These are phyloP conservation scores for Rhipidura dahli DNA, from an alignment of 2,113 vertebrate genomes.

Conservation along the genomic window DNA sequence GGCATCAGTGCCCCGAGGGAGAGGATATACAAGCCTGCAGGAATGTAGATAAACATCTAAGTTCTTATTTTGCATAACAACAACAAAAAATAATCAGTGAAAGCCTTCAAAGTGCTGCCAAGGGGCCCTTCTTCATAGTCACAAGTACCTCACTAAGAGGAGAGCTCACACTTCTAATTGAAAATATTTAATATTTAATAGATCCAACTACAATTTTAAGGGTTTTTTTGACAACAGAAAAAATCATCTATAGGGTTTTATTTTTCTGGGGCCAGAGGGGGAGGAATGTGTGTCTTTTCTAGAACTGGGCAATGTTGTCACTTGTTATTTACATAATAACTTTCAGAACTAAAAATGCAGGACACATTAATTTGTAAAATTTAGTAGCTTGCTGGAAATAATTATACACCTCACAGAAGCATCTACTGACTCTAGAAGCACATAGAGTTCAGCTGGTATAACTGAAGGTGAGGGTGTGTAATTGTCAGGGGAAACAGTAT, in stretches of 20 bases:
- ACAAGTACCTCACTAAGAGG: background rate
- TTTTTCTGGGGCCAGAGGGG: background rate
- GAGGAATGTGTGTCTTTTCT: background rate
- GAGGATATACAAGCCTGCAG: constrained; percentile 32
- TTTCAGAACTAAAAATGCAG: background rate
- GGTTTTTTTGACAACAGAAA: background rate
- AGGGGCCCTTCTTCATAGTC: background rate
- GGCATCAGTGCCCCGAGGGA: background rate
- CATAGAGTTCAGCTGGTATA: background rate
- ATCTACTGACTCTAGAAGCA: background rate
- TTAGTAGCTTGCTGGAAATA: background rate
- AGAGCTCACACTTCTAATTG: background rate
- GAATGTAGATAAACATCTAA: constrained; percentile 39
- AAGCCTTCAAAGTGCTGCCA: background rate
- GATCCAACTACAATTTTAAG: background rate
- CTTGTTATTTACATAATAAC: background rate
- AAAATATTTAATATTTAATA: background rate
- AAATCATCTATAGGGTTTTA: background rate
- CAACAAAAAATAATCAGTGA: background rate
- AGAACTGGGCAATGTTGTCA: background rate
- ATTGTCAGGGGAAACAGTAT: background rate
- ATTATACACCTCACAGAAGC: background rate
- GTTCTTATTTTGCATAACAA: background rate
- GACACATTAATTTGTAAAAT: background rate
- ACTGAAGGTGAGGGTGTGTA: background rate